Evolutionary conservation across 1,140 invertebrate species (phyloP).

Genomic region (Spodoptera frugiperda): DNA sequence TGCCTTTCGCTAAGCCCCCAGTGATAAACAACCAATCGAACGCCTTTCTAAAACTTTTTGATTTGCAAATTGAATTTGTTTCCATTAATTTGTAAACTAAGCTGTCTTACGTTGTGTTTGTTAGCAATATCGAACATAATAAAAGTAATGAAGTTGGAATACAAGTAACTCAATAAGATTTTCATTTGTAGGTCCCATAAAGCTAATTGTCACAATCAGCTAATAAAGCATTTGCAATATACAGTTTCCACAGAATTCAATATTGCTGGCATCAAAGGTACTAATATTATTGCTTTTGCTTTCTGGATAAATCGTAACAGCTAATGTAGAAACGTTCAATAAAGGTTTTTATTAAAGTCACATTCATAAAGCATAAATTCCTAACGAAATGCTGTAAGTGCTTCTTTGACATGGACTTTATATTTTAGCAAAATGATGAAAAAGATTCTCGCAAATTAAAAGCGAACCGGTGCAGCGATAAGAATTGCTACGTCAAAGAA

Average conservation of each 20-base stretch:
- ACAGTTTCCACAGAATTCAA: too few relatives aligned
- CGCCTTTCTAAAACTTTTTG: slow-evolving; percentile 21
- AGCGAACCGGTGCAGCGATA: slow-evolving; percentile 27
- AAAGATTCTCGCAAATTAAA: slow-evolving; percentile 30
- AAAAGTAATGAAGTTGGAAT: too few relatives aligned
- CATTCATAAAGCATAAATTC: slow-evolving; percentile 4
- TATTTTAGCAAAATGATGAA: slow-evolving; percentile 24
- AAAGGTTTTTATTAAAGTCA: background rate
- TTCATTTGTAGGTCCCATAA: too few relatives aligned
- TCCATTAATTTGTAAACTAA: background rate
- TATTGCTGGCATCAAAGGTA: too few relatives aligned
- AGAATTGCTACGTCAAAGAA: slow-evolving; percentile 39
- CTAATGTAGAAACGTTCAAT: too few relatives aligned
- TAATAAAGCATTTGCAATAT: too few relatives aligned
- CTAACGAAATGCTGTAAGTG: background rate
- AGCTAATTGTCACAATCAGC: too few relatives aligned
- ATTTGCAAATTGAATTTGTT: background rate
- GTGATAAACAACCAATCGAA: slow-evolving; percentile 54
- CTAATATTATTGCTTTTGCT: too few relatives aligned
- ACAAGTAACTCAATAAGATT: too few relatives aligned
- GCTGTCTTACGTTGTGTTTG: too few relatives aligned
- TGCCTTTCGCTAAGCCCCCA: slow-evolving; percentile 46
- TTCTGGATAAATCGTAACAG: too few relatives aligned
- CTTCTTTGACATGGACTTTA: slow-evolving; percentile 10
- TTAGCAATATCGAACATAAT: too few relatives aligned